Percentiles rank a stretch among this genome's conserved stretches.
These are phyloP conservation scores for Acleris holmiana DNA, from an alignment of 2,888 invertebrate species.

Conservation along the genomic window DNA sequence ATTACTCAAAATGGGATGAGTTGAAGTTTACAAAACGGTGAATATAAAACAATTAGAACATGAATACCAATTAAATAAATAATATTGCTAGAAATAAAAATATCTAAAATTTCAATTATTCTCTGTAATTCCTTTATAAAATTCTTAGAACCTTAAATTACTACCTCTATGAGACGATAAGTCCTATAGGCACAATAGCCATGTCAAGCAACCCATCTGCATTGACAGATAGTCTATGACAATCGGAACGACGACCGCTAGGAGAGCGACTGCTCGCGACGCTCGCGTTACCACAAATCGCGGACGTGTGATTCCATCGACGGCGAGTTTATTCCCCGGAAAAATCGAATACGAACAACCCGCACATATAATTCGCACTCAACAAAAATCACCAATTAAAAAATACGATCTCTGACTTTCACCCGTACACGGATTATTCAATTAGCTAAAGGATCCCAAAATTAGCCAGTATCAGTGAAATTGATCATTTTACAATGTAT, in stretches of 20 bases:
- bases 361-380: slow-evolving; percentile 47
- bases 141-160: not conserved
- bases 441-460: slow-evolving; percentile 67
- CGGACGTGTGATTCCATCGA: slow-evolving; percentile 63
- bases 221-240: slow-evolving; percentile 52
- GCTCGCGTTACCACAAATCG: slow-evolving; percentile 67
- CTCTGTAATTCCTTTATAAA: not conserved
- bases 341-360: slow-evolving; percentile 50
- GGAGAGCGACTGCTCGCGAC: slow-evolving; percentile 50
- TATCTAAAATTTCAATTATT: not conserved
- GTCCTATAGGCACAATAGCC: slow-evolving; percentile 20
- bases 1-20: no score
- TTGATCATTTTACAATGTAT: slow-evolving; percentile 65
- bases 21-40: no score
- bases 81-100: not conserved
- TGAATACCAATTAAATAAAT: no score
- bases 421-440: slow-evolving; percentile 76
- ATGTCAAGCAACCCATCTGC: slow-evolving; percentile 44
- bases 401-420: slow-evolving; percentile 58
- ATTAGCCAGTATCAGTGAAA: slow-evolving; percentile 62
- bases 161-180: not conserved
- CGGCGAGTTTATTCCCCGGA: slow-evolving; percentile 52
- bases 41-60: no score
- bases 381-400: slow-evolving; percentile 17
- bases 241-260: slow-evolving; percentile 49